Base-by-base conservation (phyloP, 53 echinoderm and acorn worm species). In the Henricia sp. region DNA sequence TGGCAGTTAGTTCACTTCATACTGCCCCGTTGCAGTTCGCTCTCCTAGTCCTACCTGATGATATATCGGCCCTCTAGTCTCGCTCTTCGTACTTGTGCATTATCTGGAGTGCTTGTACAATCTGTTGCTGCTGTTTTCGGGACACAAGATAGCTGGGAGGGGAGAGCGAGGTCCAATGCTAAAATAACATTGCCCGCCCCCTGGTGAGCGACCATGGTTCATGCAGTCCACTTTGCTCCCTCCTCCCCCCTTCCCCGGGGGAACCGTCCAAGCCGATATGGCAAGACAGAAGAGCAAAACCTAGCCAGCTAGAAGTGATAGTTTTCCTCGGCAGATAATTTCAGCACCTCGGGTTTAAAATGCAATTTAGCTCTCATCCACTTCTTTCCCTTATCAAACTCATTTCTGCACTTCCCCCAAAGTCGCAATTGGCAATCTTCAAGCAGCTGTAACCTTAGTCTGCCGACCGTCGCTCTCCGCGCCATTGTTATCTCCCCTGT, bases 361-460 rank as follows among this genome's bases (percentile, higher is more conserved):
- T 76, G 76, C 76, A 76, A 76, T 76, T 76, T 76, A 59, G 76
- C 58, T 80, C 62, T 59, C 80, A 37, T 80, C 80, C 80, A 48
- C 50, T 64, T 80, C 80, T 46, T 48, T 44, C 29, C 62, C 44
- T 44, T 17, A 19, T 63, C 9, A 48, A 26, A 27, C 62, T 23
- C 62, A 17, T 64, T 80, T 64, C 34, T 46, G 27, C 70, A 1
- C 8, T 24, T 67, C 40, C 17, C 23, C 19, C 13, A 34, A 12
- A 19, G 67, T 27, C 46, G 48, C 26, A n/a, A n/a, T 24, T 54
- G 13, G 67, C 17, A 17, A 67, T n/a, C 46, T 46, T 46, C n/a
- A n/a, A 80, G 80, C 80, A 80, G 80, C 80, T 80, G 80, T 80
- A 80, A 80, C 80, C 80, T 46, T 64, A 80, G 80, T 63, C 46